These are phyloP conservation scores for Ischnus inquisitorius DNA, from an alignment of 2,888 invertebrate genomes.

Conservation along the genomic window DNA sequence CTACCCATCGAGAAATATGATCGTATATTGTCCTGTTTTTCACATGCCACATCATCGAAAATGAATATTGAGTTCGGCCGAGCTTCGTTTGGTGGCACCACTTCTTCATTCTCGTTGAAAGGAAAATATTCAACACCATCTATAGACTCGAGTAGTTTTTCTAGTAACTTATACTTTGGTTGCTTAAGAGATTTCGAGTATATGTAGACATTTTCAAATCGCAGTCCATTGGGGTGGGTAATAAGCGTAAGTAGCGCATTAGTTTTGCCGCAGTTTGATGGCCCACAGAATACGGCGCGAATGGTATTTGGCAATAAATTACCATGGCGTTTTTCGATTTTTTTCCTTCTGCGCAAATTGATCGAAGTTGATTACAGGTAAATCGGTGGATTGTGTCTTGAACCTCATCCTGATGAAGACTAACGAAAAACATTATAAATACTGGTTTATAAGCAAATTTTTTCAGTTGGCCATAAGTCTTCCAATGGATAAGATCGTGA, in stretches of 20 bases:
- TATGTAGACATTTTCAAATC: too few species aligned
- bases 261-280: not conserved
- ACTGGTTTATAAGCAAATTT: too few species aligned
- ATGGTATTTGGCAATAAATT: not conserved
- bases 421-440: not conserved
- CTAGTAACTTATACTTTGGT: not conserved
- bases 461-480: too few species aligned
- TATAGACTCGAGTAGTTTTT: not conserved
- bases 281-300: not conserved
- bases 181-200: not conserved
- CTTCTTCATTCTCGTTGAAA: conserved; percentile 37
- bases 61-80: conserved; percentile 79
- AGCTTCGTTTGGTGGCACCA: conserved; percentile 72
- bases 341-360: not conserved
- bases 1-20: conserved; percentile 27
- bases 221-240: not conserved
- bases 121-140: not conserved
- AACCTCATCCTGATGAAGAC: conserved; percentile 23
- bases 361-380: conserved; percentile 7
- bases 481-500: too few species aligned
- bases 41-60: conserved; percentile 76
- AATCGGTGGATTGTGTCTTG: conserved; percentile 15
- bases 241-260: not conserved
- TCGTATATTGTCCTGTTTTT: conserved; percentile 17
- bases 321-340: not conserved